A percentile compares a stretch with the other conserved stretches of the same genome.
Conservation (phyloP, 2,113 vertebrate genomes). For the Gallinago media region DNA sequence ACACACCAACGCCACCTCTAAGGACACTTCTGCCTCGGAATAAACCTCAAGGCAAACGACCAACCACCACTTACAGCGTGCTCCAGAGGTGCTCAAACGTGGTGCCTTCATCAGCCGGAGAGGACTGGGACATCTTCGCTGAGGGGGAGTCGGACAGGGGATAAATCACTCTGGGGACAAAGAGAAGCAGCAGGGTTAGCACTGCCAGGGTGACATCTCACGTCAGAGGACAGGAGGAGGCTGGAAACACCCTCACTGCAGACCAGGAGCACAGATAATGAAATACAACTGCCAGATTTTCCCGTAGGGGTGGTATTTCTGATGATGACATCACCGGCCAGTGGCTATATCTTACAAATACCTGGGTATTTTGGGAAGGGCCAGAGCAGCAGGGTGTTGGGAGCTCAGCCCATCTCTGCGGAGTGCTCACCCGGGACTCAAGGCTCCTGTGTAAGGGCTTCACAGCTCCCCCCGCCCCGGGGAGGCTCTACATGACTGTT, state of each 20-base stretch:
- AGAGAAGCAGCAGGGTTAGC: background rate
- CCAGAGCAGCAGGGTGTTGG: background rate
- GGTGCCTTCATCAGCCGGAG: slow-evolving; percentile 86
- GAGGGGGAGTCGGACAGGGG: slow-evolving; percentile 75
- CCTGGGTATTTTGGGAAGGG: background rate
- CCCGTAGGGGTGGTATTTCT: background rate
- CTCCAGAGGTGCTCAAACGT: slow-evolving; percentile 96
- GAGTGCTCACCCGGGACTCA: background rate
- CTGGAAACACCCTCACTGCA: background rate
- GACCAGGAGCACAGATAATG: background rate
- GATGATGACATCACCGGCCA: fast-evolving
- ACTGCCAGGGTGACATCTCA: fast-evolving
- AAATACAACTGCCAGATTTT: background rate
- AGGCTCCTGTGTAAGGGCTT: background rate
- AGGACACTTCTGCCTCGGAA: fast-evolving
- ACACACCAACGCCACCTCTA: background rate
- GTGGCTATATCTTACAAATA: too few species aligned
- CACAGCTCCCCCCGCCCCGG: background rate
- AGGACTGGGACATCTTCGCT: slow-evolving; percentile 89
- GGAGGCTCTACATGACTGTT: background rate
- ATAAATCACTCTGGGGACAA: slow-evolving; percentile 78
- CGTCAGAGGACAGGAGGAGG: fast-evolving
- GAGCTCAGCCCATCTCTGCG: background rate
- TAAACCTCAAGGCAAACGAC: fast-evolving
- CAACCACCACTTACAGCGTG: slow-evolving; percentile 86